A percentile compares a stretch with the other conserved stretches of the same genome.
Evolutionary conservation across 2,888 invertebrate species (phyloP).

Genomic region (Amphipoea lucens): DNA sequence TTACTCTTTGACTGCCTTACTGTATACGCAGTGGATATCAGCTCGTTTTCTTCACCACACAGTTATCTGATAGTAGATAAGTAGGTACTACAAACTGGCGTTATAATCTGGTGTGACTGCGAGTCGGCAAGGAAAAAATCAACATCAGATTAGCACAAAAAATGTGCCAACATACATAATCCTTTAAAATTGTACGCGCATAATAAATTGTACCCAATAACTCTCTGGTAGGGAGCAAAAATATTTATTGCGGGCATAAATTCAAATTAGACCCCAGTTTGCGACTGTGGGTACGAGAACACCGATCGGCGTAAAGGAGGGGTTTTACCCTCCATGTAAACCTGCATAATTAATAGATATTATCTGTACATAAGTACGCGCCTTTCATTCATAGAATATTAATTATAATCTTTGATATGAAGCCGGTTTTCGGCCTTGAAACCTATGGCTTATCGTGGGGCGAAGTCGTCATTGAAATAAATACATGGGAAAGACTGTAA

Average conservation of each 20-base stretch:
- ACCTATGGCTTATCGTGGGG: too few species aligned
- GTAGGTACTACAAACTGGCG: too few species aligned
- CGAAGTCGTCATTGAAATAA: too few species aligned
- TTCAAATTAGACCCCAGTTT: slow-evolving; percentile 76
- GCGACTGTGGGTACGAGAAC: slow-evolving; percentile 70
- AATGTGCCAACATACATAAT: slow-evolving; percentile 48
- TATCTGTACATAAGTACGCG: not conserved
- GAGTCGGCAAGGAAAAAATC: not conserved
- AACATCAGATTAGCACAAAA: slow-evolving; percentile 22
- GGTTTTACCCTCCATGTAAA: slow-evolving; percentile 53
- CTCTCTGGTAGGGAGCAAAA: slow-evolving; percentile 72
- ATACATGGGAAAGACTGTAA: too few species aligned
- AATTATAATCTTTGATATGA: not conserved
- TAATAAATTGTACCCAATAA: slow-evolving; percentile 73
- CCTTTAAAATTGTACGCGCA: slow-evolving; percentile 61
- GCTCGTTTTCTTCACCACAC: not conserved
- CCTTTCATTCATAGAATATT: not conserved
- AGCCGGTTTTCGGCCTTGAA: not conserved
- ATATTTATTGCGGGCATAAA: slow-evolving; percentile 79
- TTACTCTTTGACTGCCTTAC: too few species aligned
- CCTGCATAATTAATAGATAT: slow-evolving; percentile 27
- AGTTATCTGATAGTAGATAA: not conserved
- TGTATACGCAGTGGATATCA: too few species aligned
- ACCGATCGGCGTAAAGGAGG: slow-evolving; percentile 62
- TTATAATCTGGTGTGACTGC: too few species aligned